A percentile compares a stretch with the other conserved stretches of the same genome.
Evolutionary conservation across 2,888 invertebrate species (phyloP).

Genomic region (Biston stratarius): DNA sequence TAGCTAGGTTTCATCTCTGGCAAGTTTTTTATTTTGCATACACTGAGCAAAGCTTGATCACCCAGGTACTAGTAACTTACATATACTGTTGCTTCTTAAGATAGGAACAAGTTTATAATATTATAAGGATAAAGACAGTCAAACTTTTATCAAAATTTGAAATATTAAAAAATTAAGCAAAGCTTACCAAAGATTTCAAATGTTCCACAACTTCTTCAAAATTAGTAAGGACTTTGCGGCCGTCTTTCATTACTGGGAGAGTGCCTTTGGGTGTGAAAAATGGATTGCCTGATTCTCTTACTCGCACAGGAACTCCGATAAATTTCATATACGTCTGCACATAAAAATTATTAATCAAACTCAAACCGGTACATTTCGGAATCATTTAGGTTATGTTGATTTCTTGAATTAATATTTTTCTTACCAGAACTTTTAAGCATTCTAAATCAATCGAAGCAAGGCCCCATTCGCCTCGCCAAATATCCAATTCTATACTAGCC

Average conservation of each 20-base stretch:
- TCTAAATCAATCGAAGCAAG: constrained; percentile 94
- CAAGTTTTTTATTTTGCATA: too few species aligned
- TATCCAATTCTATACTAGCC: constrained; percentile 88
- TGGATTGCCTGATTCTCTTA: constrained; percentile 90
- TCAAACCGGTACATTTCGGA: constrained; percentile 53
- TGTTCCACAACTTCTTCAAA: constrained; percentile 90
- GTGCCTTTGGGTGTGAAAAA: constrained; percentile 90
- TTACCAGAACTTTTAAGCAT: constrained; percentile 93
- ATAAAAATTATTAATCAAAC: constrained; percentile 31
- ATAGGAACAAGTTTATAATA: too few species aligned
- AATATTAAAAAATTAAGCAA: not conserved
- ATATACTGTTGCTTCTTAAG: too few species aligned
- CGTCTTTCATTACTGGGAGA: constrained; percentile 89
- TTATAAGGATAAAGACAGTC: too few species aligned
- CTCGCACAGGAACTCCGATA: constrained; percentile 91
- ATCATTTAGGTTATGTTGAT: constrained; percentile 55
- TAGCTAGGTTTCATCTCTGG: too few species aligned
- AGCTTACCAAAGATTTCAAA: constrained; percentile 88
- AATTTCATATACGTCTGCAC: constrained; percentile 89
- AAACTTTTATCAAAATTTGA: not conserved
- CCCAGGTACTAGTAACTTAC: too few species aligned
- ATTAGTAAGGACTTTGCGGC: constrained; percentile 86
- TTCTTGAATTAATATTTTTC: constrained; percentile 27
- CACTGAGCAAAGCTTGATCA: too few species aligned
- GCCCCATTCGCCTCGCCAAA: constrained; percentile 96